phyloP scores from a whole-genome alignment of 2,888 invertebrate species.

The Drosophila atripex region DNA sequence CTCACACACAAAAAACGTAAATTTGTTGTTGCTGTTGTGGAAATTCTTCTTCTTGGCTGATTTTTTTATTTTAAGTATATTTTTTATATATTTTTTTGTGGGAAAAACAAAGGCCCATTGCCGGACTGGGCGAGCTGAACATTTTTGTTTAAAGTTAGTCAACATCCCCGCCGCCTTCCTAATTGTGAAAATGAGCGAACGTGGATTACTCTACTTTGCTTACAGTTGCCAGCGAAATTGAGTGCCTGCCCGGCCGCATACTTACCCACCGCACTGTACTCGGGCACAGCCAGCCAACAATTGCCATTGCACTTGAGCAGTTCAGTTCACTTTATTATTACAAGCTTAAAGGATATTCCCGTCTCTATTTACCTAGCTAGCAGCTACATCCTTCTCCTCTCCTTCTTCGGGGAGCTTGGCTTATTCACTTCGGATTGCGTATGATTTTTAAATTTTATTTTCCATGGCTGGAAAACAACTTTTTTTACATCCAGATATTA shows the following conservation, averaged over 20 bases:
- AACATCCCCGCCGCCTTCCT: conserved; percentile 32
- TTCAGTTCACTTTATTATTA: conserved; percentile 75
- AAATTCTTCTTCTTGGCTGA: conserved; percentile 18
- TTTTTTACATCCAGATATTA: conserved; percentile 47
- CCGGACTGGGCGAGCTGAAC: conserved; percentile 29
- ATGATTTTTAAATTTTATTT: conserved; percentile 37
- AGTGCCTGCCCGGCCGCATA: conserved; percentile 47
- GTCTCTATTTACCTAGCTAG: background rate
- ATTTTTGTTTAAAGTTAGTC: conserved; percentile 64
- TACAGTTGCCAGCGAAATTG: conserved; percentile 54
- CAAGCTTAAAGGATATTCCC: conserved; percentile 28
- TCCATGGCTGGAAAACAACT: conserved; percentile 22
- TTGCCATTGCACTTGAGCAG: conserved; percentile 77
- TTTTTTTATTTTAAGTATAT: conserved; percentile 29
- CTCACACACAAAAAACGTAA: conserved; percentile 26
- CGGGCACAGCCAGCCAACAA: conserved; percentile 53
- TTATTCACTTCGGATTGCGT: conserved; percentile 29
- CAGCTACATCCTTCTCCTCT: background rate
- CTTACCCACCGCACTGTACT: conserved; percentile 46
- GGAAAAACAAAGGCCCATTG: conserved; percentile 37
- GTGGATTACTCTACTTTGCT: conserved; percentile 69
- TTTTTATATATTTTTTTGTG: conserved; percentile 4
- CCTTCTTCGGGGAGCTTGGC: conserved; percentile 11
- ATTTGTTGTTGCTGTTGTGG: conserved; percentile 25
- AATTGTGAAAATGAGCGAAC: conserved; percentile 64